Evolutionary conservation across 2,797 vertebrate genomes (phyloP).

Genomic region (Cichlasoma orientale): DNA sequence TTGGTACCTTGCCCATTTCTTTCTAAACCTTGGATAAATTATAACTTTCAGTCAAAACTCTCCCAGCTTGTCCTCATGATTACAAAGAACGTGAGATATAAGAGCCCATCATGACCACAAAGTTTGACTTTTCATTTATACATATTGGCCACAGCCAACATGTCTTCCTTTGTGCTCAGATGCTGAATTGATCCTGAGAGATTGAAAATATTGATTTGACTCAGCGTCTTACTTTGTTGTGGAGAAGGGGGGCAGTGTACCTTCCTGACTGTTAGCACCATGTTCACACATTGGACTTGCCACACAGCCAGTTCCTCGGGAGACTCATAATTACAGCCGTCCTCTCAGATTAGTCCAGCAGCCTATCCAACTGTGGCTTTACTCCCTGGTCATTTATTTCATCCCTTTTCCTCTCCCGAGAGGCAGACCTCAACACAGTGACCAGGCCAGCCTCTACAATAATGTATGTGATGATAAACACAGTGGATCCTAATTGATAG

Average conservation of each 20-base stretch:
- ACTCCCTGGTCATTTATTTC: conserved; percentile 86
- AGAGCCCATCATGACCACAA: conserved; percentile 66
- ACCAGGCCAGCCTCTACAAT: conserved; percentile 89
- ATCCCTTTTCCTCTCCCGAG: conserved; percentile 84
- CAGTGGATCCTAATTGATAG: conserved; percentile 97
- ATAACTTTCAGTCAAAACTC: conserved; percentile 21
- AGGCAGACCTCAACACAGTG: conserved; percentile 90
- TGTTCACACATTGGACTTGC: conserved; percentile 94
- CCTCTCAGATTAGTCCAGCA: conserved; percentile 94
- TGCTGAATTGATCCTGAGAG: conserved; percentile 96
- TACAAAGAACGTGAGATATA: conserved; percentile 37
- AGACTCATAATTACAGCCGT: conserved; percentile 95
- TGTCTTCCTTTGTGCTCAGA: conserved; percentile 93
- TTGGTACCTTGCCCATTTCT: conserved; percentile 1
- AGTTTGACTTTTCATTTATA: conserved; percentile 98
- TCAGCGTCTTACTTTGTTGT: conserved; percentile 88
- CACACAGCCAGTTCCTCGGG: conserved; percentile 89
- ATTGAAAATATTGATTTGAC: conserved; percentile 99
- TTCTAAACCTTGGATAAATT: conserved; percentile 21
- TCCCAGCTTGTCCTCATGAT: conserved; percentile 30
- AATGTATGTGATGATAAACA: conserved; percentile 98
- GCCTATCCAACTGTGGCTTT: conserved; percentile 85
- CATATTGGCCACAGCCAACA: conserved; percentile 91
- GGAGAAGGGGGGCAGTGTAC: conserved; percentile 68
- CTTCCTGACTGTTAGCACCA: conserved; percentile 86